Percentiles rank a stretch among this genome's conserved stretches.
phyloP scores from a whole-genome alignment of 1,140 invertebrate genomes.

The Psilanteris sp. region DNA sequence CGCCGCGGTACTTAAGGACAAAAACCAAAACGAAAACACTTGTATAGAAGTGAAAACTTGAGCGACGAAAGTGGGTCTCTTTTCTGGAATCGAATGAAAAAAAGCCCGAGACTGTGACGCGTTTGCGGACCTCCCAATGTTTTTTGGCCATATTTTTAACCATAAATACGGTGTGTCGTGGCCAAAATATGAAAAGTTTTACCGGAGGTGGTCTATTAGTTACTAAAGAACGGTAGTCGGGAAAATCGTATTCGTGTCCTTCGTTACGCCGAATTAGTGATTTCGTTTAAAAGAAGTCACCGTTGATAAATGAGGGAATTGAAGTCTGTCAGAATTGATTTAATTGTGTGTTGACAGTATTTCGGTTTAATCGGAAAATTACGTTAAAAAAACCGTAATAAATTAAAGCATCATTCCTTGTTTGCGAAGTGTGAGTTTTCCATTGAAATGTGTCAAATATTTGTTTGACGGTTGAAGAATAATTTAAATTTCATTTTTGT shows the following conservation, averaged over 20 bases:
- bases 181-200: conserved; percentile 74
- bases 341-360: too few species aligned
- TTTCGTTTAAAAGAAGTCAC: conserved; percentile 46
- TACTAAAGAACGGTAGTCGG: conserved; percentile 49
- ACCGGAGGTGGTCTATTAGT: conserved; percentile 55
- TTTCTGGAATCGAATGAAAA: conserved; percentile 41
- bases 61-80: conserved; percentile 34
- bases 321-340: conserved; percentile 9
- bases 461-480: too few species aligned
- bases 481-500: too few species aligned
- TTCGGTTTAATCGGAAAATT: too few species aligned
- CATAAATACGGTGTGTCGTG: conserved; percentile 75
- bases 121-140: conserved; percentile 75
- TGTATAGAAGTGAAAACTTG: conserved; percentile 46
- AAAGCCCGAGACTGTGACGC: conserved; percentile 54
- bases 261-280: conserved; percentile 61
- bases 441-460: too few species aligned
- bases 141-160: conserved; percentile 75
- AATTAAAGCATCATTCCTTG: too few species aligned
- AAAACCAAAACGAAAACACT: conserved; percentile 47
- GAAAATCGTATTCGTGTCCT: conserved; percentile 63
- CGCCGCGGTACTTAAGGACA: conserved; percentile 60
- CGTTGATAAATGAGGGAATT: conserved; percentile 51
- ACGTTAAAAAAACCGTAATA: too few species aligned
- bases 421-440: too few species aligned